A percentile compares a stretch with the other conserved stretches of the same genome.
Conservation (phyloP, 2,888 invertebrate genomes). For the Graphium colonna region DNA sequence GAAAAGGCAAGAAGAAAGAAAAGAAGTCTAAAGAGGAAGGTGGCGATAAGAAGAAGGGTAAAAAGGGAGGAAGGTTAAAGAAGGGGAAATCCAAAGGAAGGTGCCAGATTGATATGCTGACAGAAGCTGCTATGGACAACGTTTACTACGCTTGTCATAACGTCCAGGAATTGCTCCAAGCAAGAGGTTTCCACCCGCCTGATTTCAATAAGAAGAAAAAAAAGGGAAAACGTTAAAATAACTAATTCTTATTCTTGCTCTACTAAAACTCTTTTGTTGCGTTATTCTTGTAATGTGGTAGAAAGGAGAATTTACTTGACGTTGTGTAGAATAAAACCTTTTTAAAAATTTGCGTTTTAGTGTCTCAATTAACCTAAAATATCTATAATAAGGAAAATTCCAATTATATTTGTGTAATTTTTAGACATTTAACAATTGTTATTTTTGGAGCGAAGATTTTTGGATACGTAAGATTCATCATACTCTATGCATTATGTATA, state of each 20-base stretch:
- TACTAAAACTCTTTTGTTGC: neutral
- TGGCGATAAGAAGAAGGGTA: slow-evolving; percentile 70
- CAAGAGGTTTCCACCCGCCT: slow-evolving; percentile 94
- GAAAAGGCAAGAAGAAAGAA: slow-evolving; percentile 72
- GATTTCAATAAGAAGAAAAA: slow-evolving; percentile 93
- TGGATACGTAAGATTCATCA: too few relatives aligned
- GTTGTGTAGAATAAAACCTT: too few relatives aligned
- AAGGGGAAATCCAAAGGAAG: slow-evolving; percentile 82
- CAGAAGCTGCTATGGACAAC: slow-evolving; percentile 95
- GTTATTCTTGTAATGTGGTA: neutral
- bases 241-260: neutral
- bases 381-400: too few relatives aligned
- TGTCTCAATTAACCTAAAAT: too few relatives aligned
- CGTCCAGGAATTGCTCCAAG: slow-evolving; percentile 91
- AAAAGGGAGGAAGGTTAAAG: slow-evolving; percentile 69
- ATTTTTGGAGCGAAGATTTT: too few relatives aligned
- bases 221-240: slow-evolving; percentile 81
- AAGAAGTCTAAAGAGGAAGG: slow-evolving; percentile 72
- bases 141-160: slow-evolving; percentile 96
- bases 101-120: slow-evolving; percentile 91
- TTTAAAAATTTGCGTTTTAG: too few relatives aligned
- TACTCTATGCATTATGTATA: too few relatives aligned
- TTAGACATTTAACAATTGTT: too few relatives aligned
- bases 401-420: too few relatives aligned
- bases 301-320: neutral